Evolutionary conservation across 1,140 invertebrate species (phyloP).

Genomic region (Drosophila mojavensis): DNA sequence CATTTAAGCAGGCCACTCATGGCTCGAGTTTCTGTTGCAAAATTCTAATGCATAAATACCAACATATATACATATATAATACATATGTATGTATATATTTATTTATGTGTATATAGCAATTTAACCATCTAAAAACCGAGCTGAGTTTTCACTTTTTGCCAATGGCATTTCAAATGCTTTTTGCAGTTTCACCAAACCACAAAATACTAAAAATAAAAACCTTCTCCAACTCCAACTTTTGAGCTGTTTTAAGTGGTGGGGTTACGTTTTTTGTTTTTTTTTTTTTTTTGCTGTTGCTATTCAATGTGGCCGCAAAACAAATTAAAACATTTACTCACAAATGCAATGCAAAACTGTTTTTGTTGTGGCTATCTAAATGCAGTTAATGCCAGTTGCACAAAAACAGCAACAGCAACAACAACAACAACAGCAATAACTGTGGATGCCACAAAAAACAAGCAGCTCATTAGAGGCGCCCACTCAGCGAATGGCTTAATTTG

Average conservation of each 20-base stretch:
- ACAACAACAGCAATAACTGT: too few relatives aligned
- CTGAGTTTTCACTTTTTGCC: constrained; percentile 13
- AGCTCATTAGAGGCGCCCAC: constrained; percentile 14
- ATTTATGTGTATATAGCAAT: background rate
- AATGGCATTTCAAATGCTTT: constrained; percentile 28
- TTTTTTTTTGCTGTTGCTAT: background rate
- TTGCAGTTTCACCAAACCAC: constrained; percentile 28
- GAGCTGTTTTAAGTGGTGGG: constrained; percentile 3
- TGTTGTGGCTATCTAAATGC: constrained; percentile 22
- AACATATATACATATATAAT: too few relatives aligned
- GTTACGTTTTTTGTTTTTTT: background rate
- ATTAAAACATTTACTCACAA: constrained; percentile 45
- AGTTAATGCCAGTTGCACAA: constrained; percentile 30
- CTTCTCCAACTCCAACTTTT: background rate
- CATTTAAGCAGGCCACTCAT: too few relatives aligned
- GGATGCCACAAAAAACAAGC: constrained; percentile 28
- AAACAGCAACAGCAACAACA: background rate
- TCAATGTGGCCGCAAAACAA: constrained; percentile 27
- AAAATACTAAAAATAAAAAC: constrained; percentile 16
- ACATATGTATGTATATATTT: too few relatives aligned
- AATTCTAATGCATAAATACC: too few relatives aligned
- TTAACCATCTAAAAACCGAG: background rate
- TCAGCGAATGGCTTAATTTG: background rate
- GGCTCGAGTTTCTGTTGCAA: too few relatives aligned
- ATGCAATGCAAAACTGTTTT: constrained; percentile 22